Evolutionary conservation across 2,797 vertebrate species (phyloP), one percentile per base, ranked within the genome.

Genomic region (Gastrophryne carolinensis): DNA sequence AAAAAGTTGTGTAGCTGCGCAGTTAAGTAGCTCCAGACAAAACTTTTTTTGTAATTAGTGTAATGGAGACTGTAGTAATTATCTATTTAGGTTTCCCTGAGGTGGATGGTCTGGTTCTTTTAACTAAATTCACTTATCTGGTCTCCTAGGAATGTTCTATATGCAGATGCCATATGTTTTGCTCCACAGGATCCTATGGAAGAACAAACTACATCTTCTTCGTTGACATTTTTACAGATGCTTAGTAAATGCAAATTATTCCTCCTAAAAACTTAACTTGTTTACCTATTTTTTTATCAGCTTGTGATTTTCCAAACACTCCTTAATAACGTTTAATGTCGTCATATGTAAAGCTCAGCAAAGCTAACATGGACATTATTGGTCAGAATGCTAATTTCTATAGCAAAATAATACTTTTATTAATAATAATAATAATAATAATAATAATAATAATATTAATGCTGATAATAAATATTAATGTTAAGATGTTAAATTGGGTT

Each of bases 31-130:
- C 21, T 56, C n/a, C 37, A 73, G 26, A 73, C 30, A 47, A 53
- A 58, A 56, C 52, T 19, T 27, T 34, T 34, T 58, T 50, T 52
- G 17, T 37, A 49, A 60, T 58, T 64, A 72, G 61, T 66, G 35
- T 52, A 78, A 78, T 78, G 62, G 75, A 23, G 47, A 66, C 49
- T 66, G 52, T 23, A 52, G 53, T 63, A 72, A 78, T 78, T 78
- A 66, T 72, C 75, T 60, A 66, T 78, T 78, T 60, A 78, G 68
- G 68, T 72, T 78, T 78, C 75, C 75, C 75, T 66, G 61, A 78
- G 75, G 75, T 66, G 44, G 75, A 60, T 78, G 75, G 68, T 72
- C 68, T 78, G 75, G 52, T 78, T 64, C 61, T 71, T 77, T 65
- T 58, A 71, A 78, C 68, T 71, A n/a, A 65, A 37, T 57, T 78